Evolutionary conservation across 2,113 vertebrate species (phyloP).

Genomic region (Microcebus tavaratra): DNA sequence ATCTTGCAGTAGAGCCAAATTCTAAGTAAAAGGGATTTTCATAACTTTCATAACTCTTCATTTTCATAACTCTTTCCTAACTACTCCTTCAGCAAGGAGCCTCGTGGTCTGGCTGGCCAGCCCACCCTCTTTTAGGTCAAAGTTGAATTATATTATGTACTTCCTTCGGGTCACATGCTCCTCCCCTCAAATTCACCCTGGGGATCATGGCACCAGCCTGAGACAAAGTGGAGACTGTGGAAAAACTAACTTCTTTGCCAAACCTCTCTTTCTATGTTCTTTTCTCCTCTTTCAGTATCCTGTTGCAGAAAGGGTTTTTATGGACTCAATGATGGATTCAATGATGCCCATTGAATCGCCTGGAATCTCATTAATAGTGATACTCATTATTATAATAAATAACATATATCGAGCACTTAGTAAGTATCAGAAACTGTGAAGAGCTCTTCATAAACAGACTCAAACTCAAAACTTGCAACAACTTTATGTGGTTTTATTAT

Average conservation of each 20-base stretch:
- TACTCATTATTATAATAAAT: not conserved
- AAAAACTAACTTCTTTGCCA: not conserved
- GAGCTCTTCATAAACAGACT: not conserved
- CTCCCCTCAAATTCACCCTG: not conserved
- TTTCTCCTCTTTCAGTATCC: not conserved
- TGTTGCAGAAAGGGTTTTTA: not conserved
- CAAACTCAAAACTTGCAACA: conserved; percentile 27
- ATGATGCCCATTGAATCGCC: not conserved
- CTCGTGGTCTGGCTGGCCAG: not conserved
- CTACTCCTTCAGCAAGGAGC: not conserved
- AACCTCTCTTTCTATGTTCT: not conserved
- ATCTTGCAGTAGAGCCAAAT: not conserved
- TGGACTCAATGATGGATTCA: not conserved
- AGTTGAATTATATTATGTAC: not conserved
- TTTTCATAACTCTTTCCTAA: not conserved
- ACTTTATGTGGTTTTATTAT: not conserved
- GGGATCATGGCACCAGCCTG: not conserved
- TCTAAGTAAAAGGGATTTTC: not conserved
- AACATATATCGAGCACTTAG: not conserved
- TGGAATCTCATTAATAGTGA: not conserved
- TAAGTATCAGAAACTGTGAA: not conserved
- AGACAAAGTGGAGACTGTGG: not conserved
- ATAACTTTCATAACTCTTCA: not conserved
- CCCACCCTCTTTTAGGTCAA: not conserved
- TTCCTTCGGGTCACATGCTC: not conserved